A percentile compares a stretch with the other conserved stretches of the same genome.
phyloP scores from a whole-genome alignment of 2,113 vertebrate species.

The Tympanuchus pallidicinctus region DNA sequence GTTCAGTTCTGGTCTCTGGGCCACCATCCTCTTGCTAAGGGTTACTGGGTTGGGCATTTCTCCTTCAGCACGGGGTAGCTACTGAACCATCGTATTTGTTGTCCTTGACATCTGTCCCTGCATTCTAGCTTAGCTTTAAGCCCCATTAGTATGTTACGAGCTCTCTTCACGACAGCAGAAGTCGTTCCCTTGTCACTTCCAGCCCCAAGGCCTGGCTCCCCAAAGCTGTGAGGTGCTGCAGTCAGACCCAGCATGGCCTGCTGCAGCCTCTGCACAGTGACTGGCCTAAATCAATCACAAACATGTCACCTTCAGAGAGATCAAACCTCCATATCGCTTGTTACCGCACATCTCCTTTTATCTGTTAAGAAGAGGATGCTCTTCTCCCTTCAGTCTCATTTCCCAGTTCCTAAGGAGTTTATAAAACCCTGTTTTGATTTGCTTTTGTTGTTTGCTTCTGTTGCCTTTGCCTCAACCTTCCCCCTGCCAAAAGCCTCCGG shows the following conservation, averaged over 20 bases:
- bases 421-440: slow-evolving; percentile 31
- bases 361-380: slow-evolving; percentile 12
- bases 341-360: not conserved
- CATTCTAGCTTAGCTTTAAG: not conserved
- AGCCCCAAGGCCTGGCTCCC: not conserved
- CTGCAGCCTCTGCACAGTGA: not conserved
- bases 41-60: not conserved
- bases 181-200: not conserved
- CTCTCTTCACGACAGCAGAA: not conserved
- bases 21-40: not conserved
- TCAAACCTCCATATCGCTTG: slow-evolving; percentile 26
- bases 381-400: slow-evolving; percentile 9
- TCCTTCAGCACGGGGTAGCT: not conserved
- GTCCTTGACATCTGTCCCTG: not conserved
- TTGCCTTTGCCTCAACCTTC: not conserved
- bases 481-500: slow-evolving; percentile 11
- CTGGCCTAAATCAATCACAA: slow-evolving; percentile 59
- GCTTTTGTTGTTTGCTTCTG: slow-evolving; percentile 42
- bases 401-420: slow-evolving; percentile 34
- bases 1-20: not conserved
- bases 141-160: not conserved
- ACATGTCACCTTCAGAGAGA: slow-evolving; percentile 9
- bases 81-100: not conserved
- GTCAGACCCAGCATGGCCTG: not conserved
- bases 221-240: fast-evolving